A percentile compares a stretch with the other conserved stretches of the same genome.
These are phyloP conservation scores for Coelopa frigida DNA, from an alignment of 1,140 invertebrate species.

Conservation along the genomic window DNA sequence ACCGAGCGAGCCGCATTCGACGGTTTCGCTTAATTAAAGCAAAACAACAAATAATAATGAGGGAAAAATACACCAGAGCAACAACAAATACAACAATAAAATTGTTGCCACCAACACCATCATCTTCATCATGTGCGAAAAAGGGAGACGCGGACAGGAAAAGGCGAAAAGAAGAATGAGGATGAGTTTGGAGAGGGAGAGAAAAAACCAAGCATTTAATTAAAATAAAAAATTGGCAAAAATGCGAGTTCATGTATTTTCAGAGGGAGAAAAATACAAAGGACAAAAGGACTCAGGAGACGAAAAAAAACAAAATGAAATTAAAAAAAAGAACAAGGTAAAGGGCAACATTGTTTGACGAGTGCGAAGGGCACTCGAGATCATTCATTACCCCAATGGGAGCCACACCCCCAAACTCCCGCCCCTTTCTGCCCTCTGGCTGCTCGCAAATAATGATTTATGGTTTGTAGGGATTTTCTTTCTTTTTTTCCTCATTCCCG, in stretches of 20 bases:
- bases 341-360: not conserved
- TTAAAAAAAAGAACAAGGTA: not conserved
- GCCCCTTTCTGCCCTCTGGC: too few relatives aligned
- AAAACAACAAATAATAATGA: not conserved
- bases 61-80: not conserved
- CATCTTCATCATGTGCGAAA: not conserved
- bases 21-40: too few relatives aligned
- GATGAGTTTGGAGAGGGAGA: not conserved
- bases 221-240: not conserved
- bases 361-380: not conserved
- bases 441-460: too few relatives aligned
- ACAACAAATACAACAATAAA: not conserved
- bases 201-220: not conserved
- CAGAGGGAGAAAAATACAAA: not conserved
- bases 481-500: too few relatives aligned
- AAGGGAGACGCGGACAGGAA: not conserved
- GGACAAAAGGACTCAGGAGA: too few relatives aligned
- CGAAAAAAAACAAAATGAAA: too few relatives aligned
- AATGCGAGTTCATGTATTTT: not conserved
- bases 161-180: not conserved
- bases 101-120: too few relatives aligned
- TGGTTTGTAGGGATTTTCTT: too few relatives aligned
- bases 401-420: too few relatives aligned
- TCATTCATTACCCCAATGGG: too few relatives aligned
- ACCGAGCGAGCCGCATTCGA: too few relatives aligned